phyloP scores from a whole-genome alignment of 1,140 invertebrate species.

The Aricia agestis region DNA sequence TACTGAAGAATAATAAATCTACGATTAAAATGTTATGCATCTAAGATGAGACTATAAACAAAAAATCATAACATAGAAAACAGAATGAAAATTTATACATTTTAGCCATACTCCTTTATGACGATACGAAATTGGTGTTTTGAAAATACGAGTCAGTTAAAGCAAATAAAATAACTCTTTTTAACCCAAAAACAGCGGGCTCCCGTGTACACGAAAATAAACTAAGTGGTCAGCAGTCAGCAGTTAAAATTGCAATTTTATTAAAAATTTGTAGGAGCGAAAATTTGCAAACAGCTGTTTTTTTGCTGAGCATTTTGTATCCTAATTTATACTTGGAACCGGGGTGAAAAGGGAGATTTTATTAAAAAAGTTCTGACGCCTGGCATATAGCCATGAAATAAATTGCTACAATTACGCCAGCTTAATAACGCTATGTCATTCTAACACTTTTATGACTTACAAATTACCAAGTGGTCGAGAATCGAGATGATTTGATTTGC shows the following conservation, averaged over 20 bases:
- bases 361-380: conserved; percentile 54
- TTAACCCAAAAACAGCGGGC: background rate
- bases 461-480: background rate
- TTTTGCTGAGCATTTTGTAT: conserved; percentile 31
- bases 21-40: no score
- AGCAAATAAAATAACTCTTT: background rate
- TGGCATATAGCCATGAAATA: conserved; percentile 37
- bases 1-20: no score
- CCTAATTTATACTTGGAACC: conserved; percentile 47
- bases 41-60: no score
- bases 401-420: conserved; percentile 40
- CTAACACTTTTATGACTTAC: conserved; percentile 1
- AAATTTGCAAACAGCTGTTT: background rate
- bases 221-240: background rate
- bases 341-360: conserved; percentile 43
- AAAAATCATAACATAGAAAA: no score
- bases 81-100: no score
- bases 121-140: no score
- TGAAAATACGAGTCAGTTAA: no score
- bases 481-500: background rate
- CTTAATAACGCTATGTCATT: conserved; percentile 29
- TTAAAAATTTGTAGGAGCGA: background rate
- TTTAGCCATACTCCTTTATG: no score
- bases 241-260: background rate
- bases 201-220: background rate